A percentile compares a stretch with the other conserved stretches of the same genome.
These are phyloP conservation scores for Brachymystax lenok DNA, from an alignment of 2,797 vertebrate genomes.

Conservation along the genomic window DNA sequence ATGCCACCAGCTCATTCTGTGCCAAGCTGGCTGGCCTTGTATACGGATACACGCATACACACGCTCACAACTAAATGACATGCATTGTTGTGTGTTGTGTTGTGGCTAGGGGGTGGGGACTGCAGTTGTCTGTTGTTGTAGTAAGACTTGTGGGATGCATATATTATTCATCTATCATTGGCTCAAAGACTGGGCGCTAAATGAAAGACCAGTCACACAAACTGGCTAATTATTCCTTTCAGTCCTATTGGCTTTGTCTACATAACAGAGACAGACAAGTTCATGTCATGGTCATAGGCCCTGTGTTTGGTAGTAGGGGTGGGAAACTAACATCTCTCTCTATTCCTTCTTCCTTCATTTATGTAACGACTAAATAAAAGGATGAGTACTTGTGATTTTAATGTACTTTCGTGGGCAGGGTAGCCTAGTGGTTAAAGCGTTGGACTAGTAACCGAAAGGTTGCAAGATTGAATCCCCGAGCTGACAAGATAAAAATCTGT, in stretches of 20 bases:
- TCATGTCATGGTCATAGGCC: constrained; percentile 68
- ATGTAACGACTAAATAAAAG: neutral
- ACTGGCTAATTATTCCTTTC: constrained; percentile 75
- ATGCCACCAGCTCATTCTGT: constrained; percentile 71
- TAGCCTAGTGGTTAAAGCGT: too few species aligned
- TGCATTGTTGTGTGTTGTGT: constrained; percentile 67
- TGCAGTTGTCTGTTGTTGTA: constrained; percentile 61
- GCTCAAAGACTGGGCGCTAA: constrained; percentile 55
- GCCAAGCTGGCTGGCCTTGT: constrained; percentile 65
- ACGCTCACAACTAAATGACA: constrained; percentile 58
- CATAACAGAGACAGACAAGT: constrained; percentile 65
- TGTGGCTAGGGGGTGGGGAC: constrained; percentile 53
- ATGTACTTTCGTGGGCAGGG: neutral
- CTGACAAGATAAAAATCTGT: too few species aligned
- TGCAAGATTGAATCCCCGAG: too few species aligned
- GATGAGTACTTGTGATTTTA: neutral
- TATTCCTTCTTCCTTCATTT: neutral
- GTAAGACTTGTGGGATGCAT: constrained; percentile 59
- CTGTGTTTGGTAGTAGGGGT: constrained; percentile 50
- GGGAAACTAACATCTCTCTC: neutral
- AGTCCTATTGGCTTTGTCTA: constrained; percentile 65
- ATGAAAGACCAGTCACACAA: constrained; percentile 65
- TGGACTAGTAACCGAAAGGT: too few species aligned
- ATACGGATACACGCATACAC: constrained; percentile 28
- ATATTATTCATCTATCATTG: constrained; percentile 74